Base-by-base conservation (phyloP, 2,888 invertebrate species). In the Ophioninae sp. region DNA sequence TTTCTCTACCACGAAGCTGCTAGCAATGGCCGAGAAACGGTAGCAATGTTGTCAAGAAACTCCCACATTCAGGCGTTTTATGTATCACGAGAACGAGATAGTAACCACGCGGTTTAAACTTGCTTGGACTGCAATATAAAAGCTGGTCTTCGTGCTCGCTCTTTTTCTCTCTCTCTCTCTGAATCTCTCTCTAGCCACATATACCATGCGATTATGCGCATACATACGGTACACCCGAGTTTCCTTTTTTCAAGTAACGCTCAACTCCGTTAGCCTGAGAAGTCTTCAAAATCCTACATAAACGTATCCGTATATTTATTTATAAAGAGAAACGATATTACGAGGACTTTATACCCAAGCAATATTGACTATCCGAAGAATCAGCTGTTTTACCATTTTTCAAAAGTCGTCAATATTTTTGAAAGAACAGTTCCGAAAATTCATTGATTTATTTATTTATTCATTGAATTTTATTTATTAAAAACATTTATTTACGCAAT, bases 241-340 rank as follows among this genome's bases (percentile, higher is more conserved):
- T 62, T 72, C 39, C 72, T 56, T 78, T 81, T 61, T 84, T 21
- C 76, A 76, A 81, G 79, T 81, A 79, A 84, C 75, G 81, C 73
- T 70, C 79, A 73, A 75, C 79, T 76, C 84, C 84, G 84, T 84
- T 81, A 84, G 79, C 74, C 79, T 74, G 69, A 59, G 65, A 84
- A 64, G 81, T 62, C 79, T 67, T 62, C 72, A 84, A 81, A 81
- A 70, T 70, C 76, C 75, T 78, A 84, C 74, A 67, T 68, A 73
- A 23, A 67, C 57, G 41, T 56, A 67, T 57, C n/a, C 57, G 41
- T 56, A 67, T 57, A 30, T 50, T 20, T 70, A 37, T 70, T 7
- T 37, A 50, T 50, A 50, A 7, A 23, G 23, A 23, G 50, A 30
- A 50, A 77, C 30, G 70, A 44, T 62, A 50, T 74, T 70, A 20